Conservation (phyloP, 92 coral and sea anemone genomes). For the Virgularia gustaviana region DNA sequence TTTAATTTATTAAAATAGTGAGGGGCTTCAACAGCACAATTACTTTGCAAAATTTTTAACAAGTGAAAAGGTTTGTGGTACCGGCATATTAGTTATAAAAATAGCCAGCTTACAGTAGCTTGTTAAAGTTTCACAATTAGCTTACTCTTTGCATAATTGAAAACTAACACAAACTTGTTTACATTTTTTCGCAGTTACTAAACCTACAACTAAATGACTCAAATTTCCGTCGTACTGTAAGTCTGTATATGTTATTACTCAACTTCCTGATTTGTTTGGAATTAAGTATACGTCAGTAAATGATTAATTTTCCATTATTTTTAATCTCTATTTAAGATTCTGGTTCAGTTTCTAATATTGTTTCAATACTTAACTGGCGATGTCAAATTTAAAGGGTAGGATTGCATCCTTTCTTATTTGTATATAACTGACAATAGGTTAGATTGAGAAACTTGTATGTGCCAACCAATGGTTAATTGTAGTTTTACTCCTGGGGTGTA, state of each 20-base stretch:
- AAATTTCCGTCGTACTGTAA: conserved; percentile 93
- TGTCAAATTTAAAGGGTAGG: conserved; percentile 80
- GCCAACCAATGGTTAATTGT: too few relatives aligned
- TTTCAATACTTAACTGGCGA: conserved; percentile 87
- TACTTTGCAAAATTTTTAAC: conserved; percentile 94
- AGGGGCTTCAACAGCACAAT: conserved; percentile 42
- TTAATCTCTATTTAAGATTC: conserved; percentile 56
- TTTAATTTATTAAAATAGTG: conserved; percentile 3
- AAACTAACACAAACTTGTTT: background rate
- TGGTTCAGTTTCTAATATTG: conserved; percentile 75
- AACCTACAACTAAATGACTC: conserved; percentile 92
- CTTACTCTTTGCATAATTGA: too few relatives aligned
- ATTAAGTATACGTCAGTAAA: background rate
- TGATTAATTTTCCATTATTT: background rate
- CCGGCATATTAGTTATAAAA: background rate
- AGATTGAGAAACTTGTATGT: too few relatives aligned
- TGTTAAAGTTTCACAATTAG: too few relatives aligned
- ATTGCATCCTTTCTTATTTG: too few relatives aligned
- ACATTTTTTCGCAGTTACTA: conserved; percentile 58
- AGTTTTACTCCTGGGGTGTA: too few relatives aligned
- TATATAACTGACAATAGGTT: too few relatives aligned
- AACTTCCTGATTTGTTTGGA: background rate
- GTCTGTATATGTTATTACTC: too few relatives aligned
- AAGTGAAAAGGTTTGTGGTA: conserved; percentile 70
- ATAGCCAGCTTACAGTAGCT: background rate